Percentiles rank a stretch among this genome's conserved stretches.
Evolutionary conservation across 2,888 invertebrate genomes (phyloP).

Genomic region (Himalopsyche kuldschensis): DNA sequence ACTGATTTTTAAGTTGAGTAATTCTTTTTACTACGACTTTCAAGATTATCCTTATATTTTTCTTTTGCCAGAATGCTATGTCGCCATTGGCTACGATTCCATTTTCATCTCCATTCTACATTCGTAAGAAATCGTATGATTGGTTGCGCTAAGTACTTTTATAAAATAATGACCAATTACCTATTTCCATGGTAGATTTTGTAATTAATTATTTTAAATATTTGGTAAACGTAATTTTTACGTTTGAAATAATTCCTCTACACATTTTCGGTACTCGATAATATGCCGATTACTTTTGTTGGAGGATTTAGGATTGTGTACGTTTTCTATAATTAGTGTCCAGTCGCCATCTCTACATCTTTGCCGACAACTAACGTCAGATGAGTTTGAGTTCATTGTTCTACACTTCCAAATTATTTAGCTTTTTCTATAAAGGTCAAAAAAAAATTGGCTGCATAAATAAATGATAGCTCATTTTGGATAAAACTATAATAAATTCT

Average conservation of each 20-base stretch:
- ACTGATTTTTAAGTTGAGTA: neutral
- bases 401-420: slow-evolving; percentile 3
- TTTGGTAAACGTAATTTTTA: neutral
- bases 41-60: neutral
- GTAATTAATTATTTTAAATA: neutral
- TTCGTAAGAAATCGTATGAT: slow-evolving; percentile 10
- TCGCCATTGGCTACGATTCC: slow-evolving; percentile 8
- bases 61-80: slow-evolving; percentile 4
- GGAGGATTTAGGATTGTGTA: neutral
- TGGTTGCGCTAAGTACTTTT: neutral
- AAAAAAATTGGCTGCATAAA: neutral
- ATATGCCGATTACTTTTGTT: neutral
- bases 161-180: neutral
- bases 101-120: neutral
- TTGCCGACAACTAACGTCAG: slow-evolving; percentile 29
- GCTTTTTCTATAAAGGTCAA: neutral
- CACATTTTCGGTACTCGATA: neutral
- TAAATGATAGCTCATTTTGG: too few species aligned
- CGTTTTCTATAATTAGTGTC: slow-evolving; percentile 33
- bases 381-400: slow-evolving; percentile 30
- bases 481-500: too few species aligned
- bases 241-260: neutral
- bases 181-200: neutral
- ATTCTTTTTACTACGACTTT: neutral
- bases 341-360: slow-evolving; percentile 31